Conservation (phyloP, 2,113 vertebrate genomes). For the Aegypius monachus region DNA sequence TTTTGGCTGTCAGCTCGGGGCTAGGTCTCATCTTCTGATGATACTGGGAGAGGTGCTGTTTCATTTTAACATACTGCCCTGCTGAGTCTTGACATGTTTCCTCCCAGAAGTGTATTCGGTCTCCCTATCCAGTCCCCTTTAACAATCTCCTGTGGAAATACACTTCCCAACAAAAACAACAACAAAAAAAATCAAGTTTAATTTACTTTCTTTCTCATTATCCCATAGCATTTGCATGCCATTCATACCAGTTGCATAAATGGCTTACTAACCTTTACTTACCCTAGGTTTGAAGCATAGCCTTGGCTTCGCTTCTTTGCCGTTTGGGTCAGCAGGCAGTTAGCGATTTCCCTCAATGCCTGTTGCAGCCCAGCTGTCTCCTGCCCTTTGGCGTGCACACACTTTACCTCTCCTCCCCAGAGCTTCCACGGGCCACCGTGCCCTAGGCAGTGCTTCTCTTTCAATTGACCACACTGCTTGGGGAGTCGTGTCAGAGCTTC, state of each 20-base stretch:
- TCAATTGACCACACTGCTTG: not conserved
- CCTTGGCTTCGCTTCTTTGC: not conserved
- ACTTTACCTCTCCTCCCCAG: not conserved
- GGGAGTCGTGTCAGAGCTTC: conserved; percentile 1
- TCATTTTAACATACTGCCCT: not conserved
- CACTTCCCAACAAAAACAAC: not conserved
- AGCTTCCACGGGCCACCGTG: not conserved
- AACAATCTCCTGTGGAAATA: not conserved
- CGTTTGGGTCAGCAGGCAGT: not conserved
- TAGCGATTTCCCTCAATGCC: not conserved
- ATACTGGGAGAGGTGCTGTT: not conserved
- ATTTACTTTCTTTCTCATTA: not conserved
- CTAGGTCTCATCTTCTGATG: not conserved
- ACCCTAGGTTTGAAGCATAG: not conserved
- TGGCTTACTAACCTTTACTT: not conserved
- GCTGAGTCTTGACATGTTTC: not conserved
- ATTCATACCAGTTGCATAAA: not conserved
- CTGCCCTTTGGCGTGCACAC: not conserved
- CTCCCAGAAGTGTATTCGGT: fast-evolving
- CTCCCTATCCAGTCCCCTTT: not conserved
- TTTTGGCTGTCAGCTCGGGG: not conserved
- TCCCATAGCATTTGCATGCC: not conserved
- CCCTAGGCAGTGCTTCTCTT: not conserved
- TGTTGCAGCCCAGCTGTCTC: not conserved
- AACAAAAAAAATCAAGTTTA: not conserved